Evolutionary conservation across 2,888 invertebrate genomes (phyloP), one percentile per base, ranked within the genome.

Genomic region (Oligia fasciuncula): DNA sequence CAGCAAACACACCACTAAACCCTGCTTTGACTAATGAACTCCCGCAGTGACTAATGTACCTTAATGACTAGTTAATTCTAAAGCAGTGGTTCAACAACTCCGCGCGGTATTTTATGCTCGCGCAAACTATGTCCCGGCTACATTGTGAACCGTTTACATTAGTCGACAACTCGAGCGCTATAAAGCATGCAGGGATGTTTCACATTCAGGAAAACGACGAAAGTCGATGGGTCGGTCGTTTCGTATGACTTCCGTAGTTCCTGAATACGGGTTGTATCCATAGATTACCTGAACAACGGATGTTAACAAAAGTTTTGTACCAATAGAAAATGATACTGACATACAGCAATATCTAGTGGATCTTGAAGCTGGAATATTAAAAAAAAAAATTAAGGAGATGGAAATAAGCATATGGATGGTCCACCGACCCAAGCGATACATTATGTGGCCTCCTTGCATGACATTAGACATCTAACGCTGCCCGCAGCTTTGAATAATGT

Each of bases 1-100:
- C 49, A 65, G 46, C 29, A 19, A 74, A 65, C 62, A 62, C 49
- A 54, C 75, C 70, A 79, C 75, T 63, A 75, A 79, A 77, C 68
- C 68, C 68, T 74, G 66, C 73, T 65, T 70, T 85, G 77, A 87
- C 75, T 87, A 81, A 85, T 81, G 85, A 85, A 87, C 88, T 87
- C 76, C 73, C 62, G 85, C 73, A 75, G 71, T 77, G 70, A 85
- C 78, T 85, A 87, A 84, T 89, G 88, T 76, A 73, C 79, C 67
- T 74, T 88, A 88, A 88, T 89, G 88, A 86, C 76, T 81, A 80
- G 85, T 86, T 88, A 81, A 89, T 89, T 86, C 80, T 83, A 79
- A 79, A 80, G 78, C 76, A 70, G 67, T 66, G 66, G 88, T 81
- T 85, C 69, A 77, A 76, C 72, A 80, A 75, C 76, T 80, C 72